These are phyloP conservation scores for Acropora yongei DNA, from an alignment of 64 coral and sea anemone species.

Conservation along the genomic window DNA sequence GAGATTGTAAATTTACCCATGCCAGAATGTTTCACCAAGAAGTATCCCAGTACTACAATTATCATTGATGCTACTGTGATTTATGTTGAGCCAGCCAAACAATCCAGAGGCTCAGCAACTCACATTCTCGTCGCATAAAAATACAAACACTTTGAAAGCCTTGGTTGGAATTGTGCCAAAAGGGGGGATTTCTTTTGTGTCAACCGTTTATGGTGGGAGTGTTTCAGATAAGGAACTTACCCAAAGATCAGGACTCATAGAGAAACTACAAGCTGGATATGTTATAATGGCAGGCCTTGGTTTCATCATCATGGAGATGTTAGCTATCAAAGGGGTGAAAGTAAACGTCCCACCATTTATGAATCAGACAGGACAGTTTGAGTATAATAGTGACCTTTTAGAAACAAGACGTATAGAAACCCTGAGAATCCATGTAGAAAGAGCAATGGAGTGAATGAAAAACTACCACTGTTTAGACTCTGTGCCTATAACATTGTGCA, in stretches of 20 bases:
- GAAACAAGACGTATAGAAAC: slow-evolving; percentile 64
- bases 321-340: slow-evolving; percentile 58
- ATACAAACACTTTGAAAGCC: slow-evolving; percentile 73
- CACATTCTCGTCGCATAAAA: slow-evolving; percentile 70
- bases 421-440: slow-evolving; percentile 59
- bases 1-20: slow-evolving; percentile 61
- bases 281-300: slow-evolving; percentile 71
- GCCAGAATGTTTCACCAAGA: slow-evolving; percentile 67
- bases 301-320: slow-evolving; percentile 33
- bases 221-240: background rate
- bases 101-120: slow-evolving; percentile 67
- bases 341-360: slow-evolving; percentile 82
- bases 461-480: slow-evolving; percentile 77
- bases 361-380: slow-evolving; percentile 69
- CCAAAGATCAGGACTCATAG: background rate
- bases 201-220: slow-evolving; percentile 61
- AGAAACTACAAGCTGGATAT: slow-evolving; percentile 37
- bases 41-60: slow-evolving; percentile 39
- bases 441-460: slow-evolving; percentile 62
- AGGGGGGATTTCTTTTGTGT: slow-evolving; percentile 61
- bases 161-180: slow-evolving; percentile 58
- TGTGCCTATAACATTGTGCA: slow-evolving; percentile 23
- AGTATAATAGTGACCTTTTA: slow-evolving; percentile 51
- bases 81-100: slow-evolving; percentile 36
- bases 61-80: slow-evolving; percentile 43